Conservation (phyloP, 2,797 vertebrate genomes). For the Sebastes itinus region DNA sequence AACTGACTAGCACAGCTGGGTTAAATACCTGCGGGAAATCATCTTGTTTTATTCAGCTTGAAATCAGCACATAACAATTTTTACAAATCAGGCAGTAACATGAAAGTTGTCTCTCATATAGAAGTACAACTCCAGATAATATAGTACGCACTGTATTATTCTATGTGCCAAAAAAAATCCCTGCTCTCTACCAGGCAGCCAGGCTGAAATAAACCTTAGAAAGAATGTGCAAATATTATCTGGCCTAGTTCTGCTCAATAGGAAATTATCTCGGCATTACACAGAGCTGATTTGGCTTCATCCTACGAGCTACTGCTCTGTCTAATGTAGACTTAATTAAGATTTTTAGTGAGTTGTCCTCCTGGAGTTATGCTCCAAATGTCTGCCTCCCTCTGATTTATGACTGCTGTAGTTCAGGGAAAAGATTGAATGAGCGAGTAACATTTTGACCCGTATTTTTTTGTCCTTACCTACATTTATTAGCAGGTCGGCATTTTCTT, state of each 20-base stretch:
- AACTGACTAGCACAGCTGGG: not conserved
- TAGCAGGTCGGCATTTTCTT: conserved; percentile 6
- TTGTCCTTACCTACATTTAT: conserved; percentile 23
- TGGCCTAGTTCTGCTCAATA: conserved; percentile 49
- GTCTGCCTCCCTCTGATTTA: conserved; percentile 57
- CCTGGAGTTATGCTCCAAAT: conserved; percentile 53
- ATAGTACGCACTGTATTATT: not conserved
- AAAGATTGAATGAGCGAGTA: conserved; percentile 26
- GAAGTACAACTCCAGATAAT: not conserved
- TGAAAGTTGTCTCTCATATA: not conserved
- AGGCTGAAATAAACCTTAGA: conserved; percentile 22
- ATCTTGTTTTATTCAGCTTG: conserved; percentile 22
- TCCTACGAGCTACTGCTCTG: conserved; percentile 44
- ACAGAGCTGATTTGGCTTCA: conserved; percentile 51
- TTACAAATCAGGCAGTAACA: not conserved
- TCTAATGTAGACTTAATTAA: conserved; percentile 69
- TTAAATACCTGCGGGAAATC: not conserved
- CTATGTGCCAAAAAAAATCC: not conserved
- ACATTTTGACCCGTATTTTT: conserved; percentile 3
- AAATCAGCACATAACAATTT: conserved; percentile 10
- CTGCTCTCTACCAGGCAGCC: not conserved
- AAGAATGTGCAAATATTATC: conserved; percentile 46
- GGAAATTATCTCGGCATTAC: conserved; percentile 57
- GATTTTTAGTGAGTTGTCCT: conserved; percentile 65
- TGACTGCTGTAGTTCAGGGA: conserved; percentile 45